A percentile compares a stretch with the other conserved stretches of the same genome.
These are phyloP conservation scores for Myxocyprinus asiaticus DNA, from an alignment of 2,113 vertebrate genomes.

Conservation along the genomic window DNA sequence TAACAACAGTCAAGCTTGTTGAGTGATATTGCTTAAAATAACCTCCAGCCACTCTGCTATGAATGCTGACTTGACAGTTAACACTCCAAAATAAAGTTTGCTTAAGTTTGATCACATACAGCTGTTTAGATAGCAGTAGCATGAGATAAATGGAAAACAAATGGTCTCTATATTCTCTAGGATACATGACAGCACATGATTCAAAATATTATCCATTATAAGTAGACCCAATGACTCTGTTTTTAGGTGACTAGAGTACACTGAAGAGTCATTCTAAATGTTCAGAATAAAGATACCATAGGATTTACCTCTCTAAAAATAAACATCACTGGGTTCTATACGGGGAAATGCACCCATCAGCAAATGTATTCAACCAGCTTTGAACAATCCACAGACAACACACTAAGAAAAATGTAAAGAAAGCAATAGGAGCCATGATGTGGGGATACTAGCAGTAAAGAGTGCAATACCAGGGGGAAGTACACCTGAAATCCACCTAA, in stretches of 20 bases:
- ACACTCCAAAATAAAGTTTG: conserved; percentile 6
- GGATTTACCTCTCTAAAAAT: background rate
- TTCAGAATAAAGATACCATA: background rate
- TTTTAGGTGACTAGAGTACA: too few species aligned
- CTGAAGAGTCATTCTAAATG: background rate
- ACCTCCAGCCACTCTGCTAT: conserved; percentile 10
- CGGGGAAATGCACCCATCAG: background rate
- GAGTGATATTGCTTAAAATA: conserved; percentile 39
- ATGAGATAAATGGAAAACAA: conserved; percentile 3
- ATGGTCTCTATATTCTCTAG: background rate
- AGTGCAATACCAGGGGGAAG: background rate
- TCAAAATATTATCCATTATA: conserved; percentile 6
- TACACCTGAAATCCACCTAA: conserved; percentile 27
- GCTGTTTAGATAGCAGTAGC: conserved; percentile 32
- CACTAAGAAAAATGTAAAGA: conserved; percentile 8
- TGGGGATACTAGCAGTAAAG: background rate
- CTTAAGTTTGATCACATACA: conserved; percentile 38
- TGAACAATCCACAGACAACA: conserved; percentile 29
- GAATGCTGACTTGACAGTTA: conserved; percentile 33
- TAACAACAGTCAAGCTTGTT: conserved; percentile 26
- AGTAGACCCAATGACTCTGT: background rate
- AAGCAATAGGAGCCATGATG: background rate
- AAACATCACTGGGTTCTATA: background rate
- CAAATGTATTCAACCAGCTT: conserved; percentile 13
- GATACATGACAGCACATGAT: background rate